These are phyloP conservation scores for Mactra quadrangularis DNA, from an alignment of 1,140 invertebrate genomes.

Conservation along the genomic window DNA sequence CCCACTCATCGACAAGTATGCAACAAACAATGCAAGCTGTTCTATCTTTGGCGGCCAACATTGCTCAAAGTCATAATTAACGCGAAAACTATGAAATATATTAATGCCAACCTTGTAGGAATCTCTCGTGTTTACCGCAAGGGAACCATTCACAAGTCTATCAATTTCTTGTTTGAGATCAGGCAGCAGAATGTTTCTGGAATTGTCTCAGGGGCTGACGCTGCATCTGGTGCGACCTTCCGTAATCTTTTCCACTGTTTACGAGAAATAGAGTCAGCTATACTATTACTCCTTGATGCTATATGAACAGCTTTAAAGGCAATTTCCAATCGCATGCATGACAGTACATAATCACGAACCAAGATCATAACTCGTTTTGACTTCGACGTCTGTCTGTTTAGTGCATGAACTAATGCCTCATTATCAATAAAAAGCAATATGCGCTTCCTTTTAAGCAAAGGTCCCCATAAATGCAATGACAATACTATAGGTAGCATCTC, in stretches of 20 bases:
- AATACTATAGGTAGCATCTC: slow-evolving; percentile 59
- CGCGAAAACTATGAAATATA: background rate
- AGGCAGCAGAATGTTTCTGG: too few species aligned
- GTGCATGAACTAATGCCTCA: too few species aligned
- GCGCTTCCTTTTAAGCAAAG: slow-evolving; percentile 1
- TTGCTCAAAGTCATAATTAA: background rate
- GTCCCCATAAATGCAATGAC: slow-evolving; percentile 28
- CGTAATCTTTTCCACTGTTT: slow-evolving; percentile 40
- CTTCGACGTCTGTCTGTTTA: too few species aligned
- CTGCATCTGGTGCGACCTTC: too few species aligned
- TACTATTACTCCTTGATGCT: slow-evolving; percentile 9
- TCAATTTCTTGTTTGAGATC: too few species aligned
- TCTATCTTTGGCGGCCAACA: slow-evolving; percentile 3
- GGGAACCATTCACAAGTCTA: too few species aligned
- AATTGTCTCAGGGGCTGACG: background rate
- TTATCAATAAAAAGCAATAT: too few species aligned
- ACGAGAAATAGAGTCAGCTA: slow-evolving; percentile 63
- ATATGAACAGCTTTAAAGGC: too few species aligned
- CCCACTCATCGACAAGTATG: background rate
- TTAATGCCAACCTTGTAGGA: background rate
- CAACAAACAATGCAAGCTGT: background rate
- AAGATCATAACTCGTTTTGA: too few species aligned
- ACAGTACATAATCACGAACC: too few species aligned
- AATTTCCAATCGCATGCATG: too few species aligned
- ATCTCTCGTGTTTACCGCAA: too few species aligned